Evolutionary conservation across 2,113 vertebrate species (phyloP), one percentile per base, ranked within the genome.

Genomic region (Oophaga pumilio): DNA sequence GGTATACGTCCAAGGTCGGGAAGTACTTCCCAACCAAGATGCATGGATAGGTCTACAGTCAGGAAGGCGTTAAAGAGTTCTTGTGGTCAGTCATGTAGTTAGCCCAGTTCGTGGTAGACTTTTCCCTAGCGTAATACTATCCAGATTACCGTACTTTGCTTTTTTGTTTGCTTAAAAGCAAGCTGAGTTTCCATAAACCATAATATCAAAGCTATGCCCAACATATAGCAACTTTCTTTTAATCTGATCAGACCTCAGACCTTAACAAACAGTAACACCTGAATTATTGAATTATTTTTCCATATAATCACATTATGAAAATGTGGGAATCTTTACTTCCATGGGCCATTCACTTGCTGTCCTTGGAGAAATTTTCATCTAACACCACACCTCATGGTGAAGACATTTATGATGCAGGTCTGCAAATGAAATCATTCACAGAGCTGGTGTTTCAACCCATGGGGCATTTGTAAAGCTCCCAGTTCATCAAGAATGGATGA

Each of bases 381-480:
- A 74, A 74, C 33, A 12, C 71, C 71, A 74, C 71, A 74, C 71
- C 43, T 71, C 68, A 71, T 71, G 68, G 68, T 26, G 33, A 33
- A 71, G 71, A 50, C 71, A 74, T 74, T 74, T 74, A 74, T 74
- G 71, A 74, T 74, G 71, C 33, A 50, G 71, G 71, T 74, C 71
- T 22, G 71, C 43, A 74, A 50, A 74, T 74, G 33, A 74, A 74
- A 74, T 74, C 71, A 74, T 74, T 74, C 33, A 74, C 71, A 74
- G 69, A 50, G 50, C 5, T 74, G 43, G 71, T 74, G 33, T 74
- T 74, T 74, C 33, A 74, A 22, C 71, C 71, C 71, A 74, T 74
- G 71, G 71, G 71, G 71, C 71, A 74, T 74, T 50, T 50, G 71
- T 74, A 74, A 74, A 74, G 71, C 71, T 74, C 71, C 71, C 71